Evolutionary conservation across 2,113 vertebrate species (phyloP).

Genomic region (Tauraco erythrolophus): DNA sequence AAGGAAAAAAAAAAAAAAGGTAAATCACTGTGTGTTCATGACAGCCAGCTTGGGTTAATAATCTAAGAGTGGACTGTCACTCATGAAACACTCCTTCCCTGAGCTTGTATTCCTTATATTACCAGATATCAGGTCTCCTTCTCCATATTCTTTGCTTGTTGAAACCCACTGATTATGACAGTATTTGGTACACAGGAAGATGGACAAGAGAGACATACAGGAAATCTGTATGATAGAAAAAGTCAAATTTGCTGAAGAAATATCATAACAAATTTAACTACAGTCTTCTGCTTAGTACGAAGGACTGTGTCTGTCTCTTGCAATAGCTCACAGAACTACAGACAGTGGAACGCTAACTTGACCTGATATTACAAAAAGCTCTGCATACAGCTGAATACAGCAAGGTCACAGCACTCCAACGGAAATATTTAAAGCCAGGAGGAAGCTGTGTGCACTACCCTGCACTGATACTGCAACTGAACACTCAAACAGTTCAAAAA

Average conservation of each 20-base stretch:
- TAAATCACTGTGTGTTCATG: neutral
- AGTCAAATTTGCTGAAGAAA: neutral
- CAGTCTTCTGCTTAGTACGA: neutral
- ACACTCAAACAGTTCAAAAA: neutral
- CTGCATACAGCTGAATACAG: neutral
- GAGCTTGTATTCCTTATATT: neutral
- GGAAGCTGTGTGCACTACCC: fast-evolving
- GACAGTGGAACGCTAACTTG: neutral
- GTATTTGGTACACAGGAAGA: neutral
- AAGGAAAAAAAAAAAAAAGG: neutral
- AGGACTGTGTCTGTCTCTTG: neutral
- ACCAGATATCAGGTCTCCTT: neutral
- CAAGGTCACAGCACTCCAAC: neutral
- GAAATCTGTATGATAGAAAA: neutral
- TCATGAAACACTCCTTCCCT: neutral
- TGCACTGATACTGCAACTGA: neutral
- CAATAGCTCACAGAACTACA: neutral
- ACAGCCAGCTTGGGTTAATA: neutral
- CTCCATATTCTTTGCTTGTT: neutral
- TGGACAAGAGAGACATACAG: neutral
- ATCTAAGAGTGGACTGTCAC: neutral
- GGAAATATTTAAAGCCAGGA: neutral
- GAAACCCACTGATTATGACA: neutral
- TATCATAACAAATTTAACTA: neutral
- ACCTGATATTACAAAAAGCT: neutral